phyloP scores from a whole-genome alignment of 2,113 vertebrate species.

The Rhadina sibilatrix region DNA sequence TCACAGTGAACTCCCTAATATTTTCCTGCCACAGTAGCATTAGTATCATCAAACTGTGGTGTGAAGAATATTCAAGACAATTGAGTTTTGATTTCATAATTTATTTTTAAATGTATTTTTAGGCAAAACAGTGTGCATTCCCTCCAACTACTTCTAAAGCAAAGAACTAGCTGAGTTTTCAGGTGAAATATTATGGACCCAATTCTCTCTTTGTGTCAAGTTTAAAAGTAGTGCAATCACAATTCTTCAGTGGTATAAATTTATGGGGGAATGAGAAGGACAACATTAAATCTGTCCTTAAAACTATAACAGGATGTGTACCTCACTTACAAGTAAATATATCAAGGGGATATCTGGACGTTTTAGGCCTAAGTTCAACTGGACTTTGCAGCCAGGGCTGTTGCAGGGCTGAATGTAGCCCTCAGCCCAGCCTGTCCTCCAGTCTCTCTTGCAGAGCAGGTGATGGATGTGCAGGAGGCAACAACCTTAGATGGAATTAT shows the following conservation, averaged over 20 bases:
- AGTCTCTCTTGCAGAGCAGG: background rate
- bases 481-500: background rate
- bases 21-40: background rate
- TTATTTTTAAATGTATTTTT: background rate
- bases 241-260: background rate
- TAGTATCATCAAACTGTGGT: background rate
- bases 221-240: background rate
- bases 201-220: background rate
- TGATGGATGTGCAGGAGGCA: background rate
- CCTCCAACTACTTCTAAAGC: background rate
- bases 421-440: background rate
- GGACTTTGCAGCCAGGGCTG: background rate
- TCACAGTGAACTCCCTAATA: background rate
- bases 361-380: background rate
- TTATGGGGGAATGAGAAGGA: background rate
- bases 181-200: background rate
- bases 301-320: background rate
- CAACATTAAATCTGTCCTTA: background rate
- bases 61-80: background rate
- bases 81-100: background rate
- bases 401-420: background rate
- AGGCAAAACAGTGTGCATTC: background rate
- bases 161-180: background rate
- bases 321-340: background rate
- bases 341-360: background rate